phyloP scores from a whole-genome alignment of 92 coral and sea anemone genomes.

The Muricea muricata region DNA sequence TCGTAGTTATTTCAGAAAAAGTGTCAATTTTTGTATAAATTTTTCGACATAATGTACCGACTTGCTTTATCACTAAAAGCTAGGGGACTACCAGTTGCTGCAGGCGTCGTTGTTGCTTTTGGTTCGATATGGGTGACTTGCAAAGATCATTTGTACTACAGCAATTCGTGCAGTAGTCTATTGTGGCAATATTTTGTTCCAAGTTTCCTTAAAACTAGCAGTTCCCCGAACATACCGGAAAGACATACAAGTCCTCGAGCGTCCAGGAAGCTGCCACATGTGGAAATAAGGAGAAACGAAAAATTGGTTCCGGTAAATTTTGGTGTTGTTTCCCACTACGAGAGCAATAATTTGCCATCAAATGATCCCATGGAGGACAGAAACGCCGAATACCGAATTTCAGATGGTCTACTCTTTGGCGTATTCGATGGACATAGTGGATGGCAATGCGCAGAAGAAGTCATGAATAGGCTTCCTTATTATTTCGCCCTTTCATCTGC shows the following conservation, averaged over 20 bases:
- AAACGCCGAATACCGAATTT: slow-evolving; percentile 70
- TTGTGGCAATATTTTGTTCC: slow-evolving; percentile 39
- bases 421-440: slow-evolving; percentile 99
- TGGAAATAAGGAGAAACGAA: slow-evolving; percentile 73
- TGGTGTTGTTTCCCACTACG: slow-evolving; percentile 86
- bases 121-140: slow-evolving; percentile 33
- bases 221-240: not conserved
- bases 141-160: slow-evolving; percentile 31
- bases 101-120: slow-evolving; percentile 39
- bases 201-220: slow-evolving; percentile 24
- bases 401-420: slow-evolving; percentile 81
- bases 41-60: not conserved
- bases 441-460: slow-evolving; percentile 98
- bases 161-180: slow-evolving; percentile 11
- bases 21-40: not conserved
- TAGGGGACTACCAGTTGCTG: slow-evolving; percentile 19
- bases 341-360: slow-evolving; percentile 87
- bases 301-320: slow-evolving; percentile 75
- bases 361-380: slow-evolving; percentile 95
- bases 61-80: not conserved
- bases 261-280: slow-evolving; percentile 10
- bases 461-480: slow-evolving; percentile 82
- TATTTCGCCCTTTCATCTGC: slow-evolving; percentile 83
- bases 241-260: slow-evolving; percentile 7
- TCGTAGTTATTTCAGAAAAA: not conserved